Conservation (phyloP, 2,113 vertebrate species). For the Buteo buteo region DNA sequence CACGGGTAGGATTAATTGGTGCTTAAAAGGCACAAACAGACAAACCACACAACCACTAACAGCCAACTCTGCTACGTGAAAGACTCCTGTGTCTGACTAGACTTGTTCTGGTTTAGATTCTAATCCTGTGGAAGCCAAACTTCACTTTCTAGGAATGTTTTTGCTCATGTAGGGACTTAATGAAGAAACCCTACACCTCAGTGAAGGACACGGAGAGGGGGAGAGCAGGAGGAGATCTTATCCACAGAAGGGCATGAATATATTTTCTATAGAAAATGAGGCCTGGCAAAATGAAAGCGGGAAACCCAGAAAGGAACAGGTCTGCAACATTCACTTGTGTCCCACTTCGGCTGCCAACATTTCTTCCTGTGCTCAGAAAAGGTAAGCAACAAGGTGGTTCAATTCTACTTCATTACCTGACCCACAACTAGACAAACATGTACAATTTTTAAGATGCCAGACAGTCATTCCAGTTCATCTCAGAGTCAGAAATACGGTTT, state of each 20-base stretch:
- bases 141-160: slow-evolving; percentile 52
- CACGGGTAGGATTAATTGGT: background rate
- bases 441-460: background rate
- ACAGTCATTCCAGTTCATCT: background rate
- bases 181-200: slow-evolving; percentile 32
- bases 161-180: slow-evolving; percentile 17
- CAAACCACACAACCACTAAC: background rate
- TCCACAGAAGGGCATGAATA: background rate
- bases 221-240: background rate
- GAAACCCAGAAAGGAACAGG: background rate
- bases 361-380: background rate
- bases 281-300: background rate
- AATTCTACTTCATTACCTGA: background rate
- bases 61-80: background rate
- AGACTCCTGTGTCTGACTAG: slow-evolving; percentile 1
- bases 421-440: background rate
- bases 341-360: background rate
- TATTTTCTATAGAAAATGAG: background rate
- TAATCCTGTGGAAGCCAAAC: slow-evolving; percentile 27
- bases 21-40: background rate
- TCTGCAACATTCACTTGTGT: background rate
- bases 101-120: slow-evolving; percentile 15
- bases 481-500: background rate
- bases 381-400: background rate
- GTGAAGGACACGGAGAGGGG: background rate